phyloP scores from a whole-genome alignment of 1,140 invertebrate species.

The Trachymyrmex cornetzi region DNA sequence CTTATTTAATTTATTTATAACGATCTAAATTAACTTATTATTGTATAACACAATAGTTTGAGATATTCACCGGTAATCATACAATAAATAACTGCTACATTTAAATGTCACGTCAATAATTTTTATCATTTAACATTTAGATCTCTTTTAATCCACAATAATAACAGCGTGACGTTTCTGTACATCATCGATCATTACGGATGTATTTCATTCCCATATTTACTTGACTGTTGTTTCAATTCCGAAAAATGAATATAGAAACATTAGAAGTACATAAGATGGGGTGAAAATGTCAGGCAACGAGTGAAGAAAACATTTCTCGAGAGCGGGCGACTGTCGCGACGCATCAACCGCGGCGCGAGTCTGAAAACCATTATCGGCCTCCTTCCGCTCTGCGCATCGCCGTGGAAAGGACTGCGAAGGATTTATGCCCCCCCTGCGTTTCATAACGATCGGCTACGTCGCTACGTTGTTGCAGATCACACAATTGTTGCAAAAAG shows the following conservation, averaged over 20 bases:
- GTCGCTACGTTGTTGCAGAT: conserved; percentile 45
- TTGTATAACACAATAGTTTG: background rate
- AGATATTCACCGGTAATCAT: background rate
- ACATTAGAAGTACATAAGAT: conserved; percentile 13
- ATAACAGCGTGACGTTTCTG: background rate
- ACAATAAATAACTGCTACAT: background rate
- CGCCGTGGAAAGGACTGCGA: conserved; percentile 24
- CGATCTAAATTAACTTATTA: no score
- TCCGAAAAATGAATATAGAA: background rate
- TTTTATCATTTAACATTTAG: background rate
- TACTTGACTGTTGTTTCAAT: background rate
- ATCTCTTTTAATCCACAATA: background rate
- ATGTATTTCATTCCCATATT: background rate
- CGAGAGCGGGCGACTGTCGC: conserved; percentile 32
- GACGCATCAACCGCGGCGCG: conserved; percentile 32
- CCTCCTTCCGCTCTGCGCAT: conserved; percentile 35
- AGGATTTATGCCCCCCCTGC: conserved; percentile 70
- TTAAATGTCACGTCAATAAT: background rate
- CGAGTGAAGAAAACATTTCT: conserved; percentile 47
- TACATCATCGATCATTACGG: background rate
- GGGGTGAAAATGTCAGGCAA: conserved; percentile 20
- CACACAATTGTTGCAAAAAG: conserved; percentile 39
- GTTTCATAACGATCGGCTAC: conserved; percentile 66
- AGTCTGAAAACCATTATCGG: conserved; percentile 59
- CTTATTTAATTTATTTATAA: no score